Evolutionary conservation across 2,113 vertebrate genomes (phyloP), one percentile per base, ranked within the genome.

Genomic region (Rhinolophus sinicus): DNA sequence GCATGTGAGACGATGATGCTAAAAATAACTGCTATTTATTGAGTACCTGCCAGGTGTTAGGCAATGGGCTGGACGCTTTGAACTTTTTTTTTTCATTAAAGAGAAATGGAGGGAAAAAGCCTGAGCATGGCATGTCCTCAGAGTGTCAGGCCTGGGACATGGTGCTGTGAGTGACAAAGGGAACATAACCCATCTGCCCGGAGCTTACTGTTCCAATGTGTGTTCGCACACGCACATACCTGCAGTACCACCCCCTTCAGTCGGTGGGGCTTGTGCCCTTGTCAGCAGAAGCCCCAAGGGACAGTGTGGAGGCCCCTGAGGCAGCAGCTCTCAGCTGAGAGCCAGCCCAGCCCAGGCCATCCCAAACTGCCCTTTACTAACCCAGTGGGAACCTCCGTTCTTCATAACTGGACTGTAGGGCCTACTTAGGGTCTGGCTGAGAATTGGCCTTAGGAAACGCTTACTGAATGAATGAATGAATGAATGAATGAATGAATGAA

Each of bases 1-100:
- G 15, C 10, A 15, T 78, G 47, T 84, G 92, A 80, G 93, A 83
- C 38, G 90, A 67, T 69, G 75, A 54, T 75, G 50, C 90, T 96
- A 93, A 83, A 72, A 93, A 91, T 82, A 96, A 70, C 87, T 82
- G 62, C 90, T 94, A 69, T 95, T 95, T 93, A 82, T 72, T 2
- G 47, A 81, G 64, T 65, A 54, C 85, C 82, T 96, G 93, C 81
- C 88, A 88, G 91, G 91, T 94, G 76, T 64, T 77, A 84, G 84
- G 72, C 82, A 67, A 83, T 95, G 85, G 87, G 47, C 65, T 58
- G 9, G 26, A n/a, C 26, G 38, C 81, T 97, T 81, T 78, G 64
- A 95, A 94, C 88, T 52, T 94, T 14, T 54, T 54, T 70, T 82
- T 89, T 70, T 50, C 72, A 89, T 92, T 94, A 14, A 96, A 94